phyloP scores from a whole-genome alignment of 1,140 invertebrate genomes.

The Bombus haemorrhoidalis region DNA sequence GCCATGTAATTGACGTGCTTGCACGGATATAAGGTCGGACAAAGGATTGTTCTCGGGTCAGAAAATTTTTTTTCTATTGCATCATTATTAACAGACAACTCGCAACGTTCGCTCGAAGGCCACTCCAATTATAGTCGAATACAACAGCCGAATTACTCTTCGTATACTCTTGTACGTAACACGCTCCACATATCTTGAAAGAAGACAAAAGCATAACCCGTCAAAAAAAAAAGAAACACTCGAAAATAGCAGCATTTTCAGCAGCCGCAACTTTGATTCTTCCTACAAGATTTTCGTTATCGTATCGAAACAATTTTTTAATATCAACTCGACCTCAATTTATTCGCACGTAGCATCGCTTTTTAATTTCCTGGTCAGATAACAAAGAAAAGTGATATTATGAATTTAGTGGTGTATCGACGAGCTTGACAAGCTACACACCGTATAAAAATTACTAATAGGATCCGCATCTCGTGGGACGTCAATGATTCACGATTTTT shows the following conservation, averaged over 20 bases:
- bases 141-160: conserved; percentile 32
- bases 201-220: conserved; percentile 10
- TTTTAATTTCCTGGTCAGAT: not conserved
- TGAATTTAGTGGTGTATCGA: not conserved
- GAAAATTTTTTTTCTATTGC: conserved; percentile 10
- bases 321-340: not conserved
- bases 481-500: not conserved
- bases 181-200: conserved; percentile 41
- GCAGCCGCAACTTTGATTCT: not conserved
- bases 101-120: conserved; percentile 26
- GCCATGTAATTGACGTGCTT: not conserved
- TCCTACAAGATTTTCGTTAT: not conserved
- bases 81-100: conserved; percentile 31
- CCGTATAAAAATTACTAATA: not conserved
- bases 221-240: not conserved
- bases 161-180: conserved; percentile 21
- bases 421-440: not conserved
- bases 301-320: not conserved
- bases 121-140: conserved; percentile 42
- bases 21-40: not conserved
- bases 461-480: not conserved
- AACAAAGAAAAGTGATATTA: not conserved
- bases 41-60: conserved; percentile 19
- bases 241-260: not conserved
- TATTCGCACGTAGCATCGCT: not conserved